phyloP scores from a whole-genome alignment of 92 coral and sea anemone species.

The Phenganax marumi region DNA sequence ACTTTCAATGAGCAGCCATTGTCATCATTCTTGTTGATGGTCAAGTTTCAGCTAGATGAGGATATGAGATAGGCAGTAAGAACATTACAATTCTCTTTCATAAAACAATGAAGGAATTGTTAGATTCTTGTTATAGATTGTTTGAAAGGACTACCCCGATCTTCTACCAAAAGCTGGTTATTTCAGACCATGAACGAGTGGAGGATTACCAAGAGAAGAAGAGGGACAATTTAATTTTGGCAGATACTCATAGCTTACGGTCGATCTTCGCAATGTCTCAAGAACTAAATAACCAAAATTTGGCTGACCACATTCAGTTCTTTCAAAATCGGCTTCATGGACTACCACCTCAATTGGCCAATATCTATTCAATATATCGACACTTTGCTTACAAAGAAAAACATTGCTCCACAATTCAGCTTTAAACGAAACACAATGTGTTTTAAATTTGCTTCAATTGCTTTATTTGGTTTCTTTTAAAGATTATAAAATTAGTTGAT shows the following conservation, averaged over 20 bases:
- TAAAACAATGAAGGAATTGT: too few species aligned
- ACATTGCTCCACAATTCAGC: background rate
- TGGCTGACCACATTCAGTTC: conserved; percentile 12
- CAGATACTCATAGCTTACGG: background rate
- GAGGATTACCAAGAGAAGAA: background rate
- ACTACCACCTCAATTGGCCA: background rate
- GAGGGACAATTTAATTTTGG: background rate
- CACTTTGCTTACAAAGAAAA: background rate
- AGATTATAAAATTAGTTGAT: background rate
- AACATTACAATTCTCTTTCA: too few species aligned
- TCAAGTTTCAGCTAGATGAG: background rate
- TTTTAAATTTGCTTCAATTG: background rate
- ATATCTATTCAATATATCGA: conserved; percentile 8
- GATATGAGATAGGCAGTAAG: background rate
- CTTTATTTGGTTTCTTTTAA: background rate
- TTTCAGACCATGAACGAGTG: background rate
- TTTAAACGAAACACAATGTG: background rate
- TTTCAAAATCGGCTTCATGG: background rate
- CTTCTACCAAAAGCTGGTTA: background rate
- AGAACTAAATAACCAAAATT: background rate
- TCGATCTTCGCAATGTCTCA: background rate
- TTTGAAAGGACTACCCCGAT: background rate
- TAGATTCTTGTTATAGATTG: too few species aligned
- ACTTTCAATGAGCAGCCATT: background rate
- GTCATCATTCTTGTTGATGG: background rate